Evolutionary conservation across 1,140 invertebrate genomes (phyloP).

Genomic region (Anthonomus grandis): DNA sequence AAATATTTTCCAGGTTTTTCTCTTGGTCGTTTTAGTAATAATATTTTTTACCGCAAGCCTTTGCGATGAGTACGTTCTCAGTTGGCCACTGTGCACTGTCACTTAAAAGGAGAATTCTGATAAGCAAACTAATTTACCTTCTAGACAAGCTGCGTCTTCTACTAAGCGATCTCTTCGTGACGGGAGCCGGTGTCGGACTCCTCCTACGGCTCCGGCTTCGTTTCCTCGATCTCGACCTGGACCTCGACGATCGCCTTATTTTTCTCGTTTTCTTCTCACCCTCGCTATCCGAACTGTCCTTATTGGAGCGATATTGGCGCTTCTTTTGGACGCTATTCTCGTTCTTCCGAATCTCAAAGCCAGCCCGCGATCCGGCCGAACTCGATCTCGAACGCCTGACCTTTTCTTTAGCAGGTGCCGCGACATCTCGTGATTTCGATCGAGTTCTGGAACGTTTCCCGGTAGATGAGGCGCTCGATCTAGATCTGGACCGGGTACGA

Average conservation of each 20-base stretch:
- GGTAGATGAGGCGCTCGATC: slow-evolving; percentile 20
- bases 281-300: slow-evolving; percentile 68
- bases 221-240: slow-evolving; percentile 38
- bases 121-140: no score
- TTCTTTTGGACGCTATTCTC: slow-evolving; percentile 78
- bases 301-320: slow-evolving; percentile 82
- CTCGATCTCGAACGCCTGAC: slow-evolving; percentile 45
- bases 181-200: no score
- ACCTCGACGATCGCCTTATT: slow-evolving; percentile 47
- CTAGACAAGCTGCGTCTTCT: slow-evolving; percentile 43
- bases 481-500: slow-evolving; percentile 48
- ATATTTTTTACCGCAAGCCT: no score
- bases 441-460: slow-evolving; percentile 13
- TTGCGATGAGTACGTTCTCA: no score
- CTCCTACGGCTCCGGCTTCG: slow-evolving; percentile 28
- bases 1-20: no score
- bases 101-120: no score
- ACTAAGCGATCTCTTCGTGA: slow-evolving; percentile 40
- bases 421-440: slow-evolving; percentile 47
- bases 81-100: no score
- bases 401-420: slow-evolving; percentile 32
- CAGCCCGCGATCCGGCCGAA: slow-evolving; percentile 51
- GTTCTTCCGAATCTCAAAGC: slow-evolving; percentile 71
- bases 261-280: slow-evolving; percentile 41
- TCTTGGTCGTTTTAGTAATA: no score